phyloP scores from a whole-genome alignment of 2,113 vertebrate genomes.

The Emydura subglobosa region DNA sequence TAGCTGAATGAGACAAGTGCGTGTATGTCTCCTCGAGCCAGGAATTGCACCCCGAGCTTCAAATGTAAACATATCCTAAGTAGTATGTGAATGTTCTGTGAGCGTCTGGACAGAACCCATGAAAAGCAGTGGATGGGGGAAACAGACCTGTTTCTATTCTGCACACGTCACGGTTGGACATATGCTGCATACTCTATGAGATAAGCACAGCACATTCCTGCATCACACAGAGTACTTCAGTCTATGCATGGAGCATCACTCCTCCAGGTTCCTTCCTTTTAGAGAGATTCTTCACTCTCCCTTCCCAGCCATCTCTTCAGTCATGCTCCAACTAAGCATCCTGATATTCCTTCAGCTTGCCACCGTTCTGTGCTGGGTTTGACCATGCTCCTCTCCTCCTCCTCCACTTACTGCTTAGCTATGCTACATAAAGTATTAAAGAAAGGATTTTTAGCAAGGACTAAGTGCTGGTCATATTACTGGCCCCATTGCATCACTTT shows the following conservation, averaged over 20 bases:
- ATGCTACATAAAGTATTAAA: neutral
- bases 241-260: neutral
- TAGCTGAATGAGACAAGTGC: too few relatives aligned
- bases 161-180: neutral
- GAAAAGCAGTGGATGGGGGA: accelerated
- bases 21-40: neutral
- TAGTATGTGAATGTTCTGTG: neutral
- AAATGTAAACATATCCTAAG: neutral
- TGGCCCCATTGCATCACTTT: neutral
- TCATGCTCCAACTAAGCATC: neutral
- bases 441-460: neutral
- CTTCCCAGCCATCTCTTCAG: neutral
- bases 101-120: neutral
- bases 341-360: neutral
- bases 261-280: neutral
- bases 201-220: neutral
- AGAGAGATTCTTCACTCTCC: neutral
- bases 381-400: neutral
- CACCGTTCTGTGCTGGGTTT: neutral
- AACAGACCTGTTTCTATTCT: neutral
- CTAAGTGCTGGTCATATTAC: neutral
- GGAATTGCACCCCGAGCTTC: neutral
- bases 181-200: neutral
- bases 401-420: neutral
- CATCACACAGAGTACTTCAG: neutral